phyloP scores from a whole-genome alignment of 2,888 invertebrate species.

The Terebella lapidaria region DNA sequence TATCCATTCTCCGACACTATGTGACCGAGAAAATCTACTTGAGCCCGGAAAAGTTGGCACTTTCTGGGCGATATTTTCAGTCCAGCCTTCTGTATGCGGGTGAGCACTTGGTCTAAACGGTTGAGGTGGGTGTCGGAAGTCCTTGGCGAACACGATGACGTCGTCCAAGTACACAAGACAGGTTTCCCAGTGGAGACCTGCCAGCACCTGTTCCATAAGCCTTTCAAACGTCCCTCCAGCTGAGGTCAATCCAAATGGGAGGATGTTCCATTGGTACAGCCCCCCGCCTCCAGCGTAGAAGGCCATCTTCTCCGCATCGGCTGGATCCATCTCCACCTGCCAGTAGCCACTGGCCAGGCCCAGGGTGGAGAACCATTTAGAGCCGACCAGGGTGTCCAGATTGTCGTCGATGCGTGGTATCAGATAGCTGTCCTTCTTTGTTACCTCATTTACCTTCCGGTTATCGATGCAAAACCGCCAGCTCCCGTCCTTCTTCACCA shows the following conservation, averaged over 20 bases:
- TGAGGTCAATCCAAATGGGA: neutral
- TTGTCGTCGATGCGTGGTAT: conserved; percentile 17
- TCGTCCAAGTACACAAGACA: conserved; percentile 4
- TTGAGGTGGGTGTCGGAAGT: neutral
- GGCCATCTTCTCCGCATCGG: neutral
- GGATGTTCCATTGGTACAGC: conserved; percentile 3
- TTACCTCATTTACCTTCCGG: conserved; percentile 11
- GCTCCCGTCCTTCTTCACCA: conserved; percentile 16
- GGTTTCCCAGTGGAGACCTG: neutral
- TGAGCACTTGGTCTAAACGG: neutral
- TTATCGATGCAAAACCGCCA: conserved; percentile 15
- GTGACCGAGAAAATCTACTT: neutral
- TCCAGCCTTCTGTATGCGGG: neutral
- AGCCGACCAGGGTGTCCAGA: conserved; percentile 22
- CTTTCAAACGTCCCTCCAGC: conserved; percentile 2
- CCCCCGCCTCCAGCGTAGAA: conserved; percentile 1
- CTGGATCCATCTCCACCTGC: conserved; percentile 21
- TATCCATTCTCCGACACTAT: neutral
- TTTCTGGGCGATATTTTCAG: neutral
- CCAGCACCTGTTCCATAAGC: conserved; percentile 1
- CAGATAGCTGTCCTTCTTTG: conserved; percentile 19
- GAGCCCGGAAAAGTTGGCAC: neutral
- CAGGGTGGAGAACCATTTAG: conserved; percentile 21
- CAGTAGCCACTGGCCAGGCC: conserved; percentile 27
- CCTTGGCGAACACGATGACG: neutral